Base-by-base conservation (phyloP, 2,797 vertebrate genomes). In the Eutrigla gurnardus region DNA sequence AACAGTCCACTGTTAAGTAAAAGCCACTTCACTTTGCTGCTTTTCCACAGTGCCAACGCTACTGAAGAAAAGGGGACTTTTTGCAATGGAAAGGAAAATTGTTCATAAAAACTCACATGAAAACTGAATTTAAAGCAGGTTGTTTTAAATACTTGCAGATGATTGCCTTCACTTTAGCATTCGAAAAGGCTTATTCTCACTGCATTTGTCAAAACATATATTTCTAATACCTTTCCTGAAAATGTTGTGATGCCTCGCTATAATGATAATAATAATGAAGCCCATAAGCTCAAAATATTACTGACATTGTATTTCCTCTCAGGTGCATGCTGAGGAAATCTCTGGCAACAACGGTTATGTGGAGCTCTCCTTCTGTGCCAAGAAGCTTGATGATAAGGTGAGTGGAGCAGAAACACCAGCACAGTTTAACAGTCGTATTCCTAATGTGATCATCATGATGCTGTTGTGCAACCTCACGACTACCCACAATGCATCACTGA, bases 331-430 rank as follows among this genome's bases (percentile, higher is more conserved):
- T 0, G 97, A 99, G 90, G 98, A 99, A 91, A 98, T 98, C 82
- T 98, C 97, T 0, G 96, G 97, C 62, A 99, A 99, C 94, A 97
- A 97, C 0, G 96, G 98, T 78, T 99, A 97, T 3, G 95, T 98
- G 80, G 97, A 98, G 78, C 95, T 98, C 2, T 94, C 94, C 65
- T 97, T 99, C 93, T 95, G 95, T 4, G 97, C 97, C 85, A 96
- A 96, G 93, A 97, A 98, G 81, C 92, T 99, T 78, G 98, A 98
- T 0, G 96, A 98, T 94, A 98, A 98, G 96, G 98, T 98, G 91
- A 89, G 88, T 15, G 12, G 49, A 71, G 63, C 63, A 61, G 42
- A 61, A 71, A 84, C 36, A 36, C 47, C 37, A 73, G 53, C 66
- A 63, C 12, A 6, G 18, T 73, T 25, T 25, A 25, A 25, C 25